A percentile compares a stretch with the other conserved stretches of the same genome.
phyloP scores from a whole-genome alignment of 1,140 invertebrate genomes.

The Drosophila pseudoananassae region DNA sequence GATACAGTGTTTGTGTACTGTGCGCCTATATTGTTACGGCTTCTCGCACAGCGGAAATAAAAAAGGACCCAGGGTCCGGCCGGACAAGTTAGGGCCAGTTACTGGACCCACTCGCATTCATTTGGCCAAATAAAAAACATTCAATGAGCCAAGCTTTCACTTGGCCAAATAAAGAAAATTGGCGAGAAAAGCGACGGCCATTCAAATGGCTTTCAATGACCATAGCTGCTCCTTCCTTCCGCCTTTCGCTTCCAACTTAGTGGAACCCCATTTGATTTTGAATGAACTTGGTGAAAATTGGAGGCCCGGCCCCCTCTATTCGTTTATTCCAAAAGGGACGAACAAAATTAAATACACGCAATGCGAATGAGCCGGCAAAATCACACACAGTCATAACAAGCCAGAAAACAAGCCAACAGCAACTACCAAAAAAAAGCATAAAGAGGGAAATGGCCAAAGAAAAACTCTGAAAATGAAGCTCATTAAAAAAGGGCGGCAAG shows the following conservation, averaged over 20 bases:
- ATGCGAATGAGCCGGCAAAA: slow-evolving; percentile 48
- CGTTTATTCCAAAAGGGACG: slow-evolving; percentile 30
- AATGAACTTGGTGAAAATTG: slow-evolving; percentile 80
- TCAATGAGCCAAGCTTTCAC: slow-evolving; percentile 67
- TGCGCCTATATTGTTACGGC: slow-evolving; percentile 60
- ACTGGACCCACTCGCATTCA: slow-evolving; percentile 57
- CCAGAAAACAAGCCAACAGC: slow-evolving; percentile 63
- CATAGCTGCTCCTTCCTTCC: slow-evolving; percentile 37
- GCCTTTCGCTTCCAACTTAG: slow-evolving; percentile 12
- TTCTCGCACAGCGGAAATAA: slow-evolving; percentile 43
- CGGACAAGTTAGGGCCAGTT: slow-evolving; percentile 45
- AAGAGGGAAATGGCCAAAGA: slow-evolving; percentile 2
- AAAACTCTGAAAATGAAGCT: slow-evolving; percentile 55
- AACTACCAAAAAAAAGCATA: slow-evolving; percentile 22
- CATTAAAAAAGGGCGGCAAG: slow-evolving; percentile 66
- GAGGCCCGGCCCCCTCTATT: slow-evolving; percentile 6
- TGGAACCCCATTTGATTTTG: slow-evolving; percentile 77
- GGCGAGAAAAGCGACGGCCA: slow-evolving; percentile 80
- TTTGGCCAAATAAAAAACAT: slow-evolving; percentile 78
- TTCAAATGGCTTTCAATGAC: slow-evolving; percentile 78
- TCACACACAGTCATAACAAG: slow-evolving; percentile 63
- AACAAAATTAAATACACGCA: slow-evolving; percentile 75
- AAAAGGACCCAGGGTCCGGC: slow-evolving; percentile 13
- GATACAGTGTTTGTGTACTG: slow-evolving; percentile 20
- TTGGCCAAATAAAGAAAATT: slow-evolving; percentile 77